Base-by-base conservation (phyloP, 2,888 invertebrate species). In the Drosophila subquinaria region DNA sequence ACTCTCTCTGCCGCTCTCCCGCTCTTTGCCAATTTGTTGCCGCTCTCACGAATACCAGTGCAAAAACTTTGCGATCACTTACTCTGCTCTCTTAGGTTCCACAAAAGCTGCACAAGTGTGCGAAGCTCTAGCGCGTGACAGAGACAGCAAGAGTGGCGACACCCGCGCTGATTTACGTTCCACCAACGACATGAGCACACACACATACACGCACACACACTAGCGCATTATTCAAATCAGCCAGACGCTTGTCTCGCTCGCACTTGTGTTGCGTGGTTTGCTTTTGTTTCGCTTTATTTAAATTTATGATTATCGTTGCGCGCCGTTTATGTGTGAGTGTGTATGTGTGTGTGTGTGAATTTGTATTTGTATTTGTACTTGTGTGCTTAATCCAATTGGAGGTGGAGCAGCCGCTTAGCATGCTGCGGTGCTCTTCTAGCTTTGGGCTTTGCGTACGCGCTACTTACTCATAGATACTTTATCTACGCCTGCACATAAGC, bases 371-470 rank as follows among this genome's bases (percentile, higher is more conserved):
- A 51, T 55, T 50, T 38, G 15, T 53, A 36, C 61, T 23, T 57
- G 57, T 40, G 23, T 60, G 51, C 57, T 81, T 86, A 86, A 86
- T 86, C 89, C 88, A 89, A 86, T 88, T 84, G 86, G 86, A 85
- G 85, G 85, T 85, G 88, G 82, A 89, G 89, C 78, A 74, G 77
- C 36, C 69, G 73, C 63, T 65, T 70, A 75, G 74, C 67, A 68
- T 80, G 72, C 70, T 78, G 85, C 68, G 47, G 75, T 78, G 65
- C 80, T 84, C 73, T 68, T 86, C 88, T 75, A 68, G 78, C 86
- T 43, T 43, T 38, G 45, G 51, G 47, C 79, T 55, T 57, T 68
- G 63, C 51, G 47, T 66, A 59, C 61, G 63, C 56, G 52, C 62
- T 53, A 38, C 62, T 57, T 53, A 38, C 62, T 57, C 30, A 50